Conservation (phyloP, 2,113 vertebrate genomes). For the Mola mola region DNA sequence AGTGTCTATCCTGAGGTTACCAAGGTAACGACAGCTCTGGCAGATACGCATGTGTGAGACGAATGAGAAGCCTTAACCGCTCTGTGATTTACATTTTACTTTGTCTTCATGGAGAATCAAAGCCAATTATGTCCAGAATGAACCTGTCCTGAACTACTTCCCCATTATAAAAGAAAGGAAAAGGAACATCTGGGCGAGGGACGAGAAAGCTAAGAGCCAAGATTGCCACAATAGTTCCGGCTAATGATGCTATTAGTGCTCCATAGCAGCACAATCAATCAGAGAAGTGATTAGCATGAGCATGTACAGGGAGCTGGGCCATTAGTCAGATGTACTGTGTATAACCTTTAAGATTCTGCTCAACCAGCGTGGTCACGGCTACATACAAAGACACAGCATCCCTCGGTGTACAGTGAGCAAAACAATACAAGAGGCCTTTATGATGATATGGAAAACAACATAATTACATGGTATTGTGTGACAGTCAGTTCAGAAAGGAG, state of each 20-base stretch:
- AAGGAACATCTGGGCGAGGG: conserved; percentile 40
- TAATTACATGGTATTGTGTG: neutral
- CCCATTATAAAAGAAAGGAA: conserved; percentile 44
- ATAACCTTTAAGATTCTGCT: conserved; percentile 64
- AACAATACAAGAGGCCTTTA: conserved; percentile 11
- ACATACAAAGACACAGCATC: neutral
- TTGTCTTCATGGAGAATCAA: conserved; percentile 29
- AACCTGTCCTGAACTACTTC: conserved; percentile 38
- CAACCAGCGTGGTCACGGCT: conserved; percentile 9
- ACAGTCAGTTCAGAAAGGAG: no score
- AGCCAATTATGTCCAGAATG: conserved; percentile 40
- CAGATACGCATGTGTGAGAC: neutral
- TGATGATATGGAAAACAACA: conserved; percentile 11
- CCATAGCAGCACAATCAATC: conserved; percentile 71
- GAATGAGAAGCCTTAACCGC: conserved; percentile 11
- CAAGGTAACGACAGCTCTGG: conserved; percentile 40
- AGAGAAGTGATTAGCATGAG: conserved; percentile 76
- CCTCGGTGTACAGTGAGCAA: neutral
- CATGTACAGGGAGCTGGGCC: conserved; percentile 63
- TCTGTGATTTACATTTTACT: neutral
- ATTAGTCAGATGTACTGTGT: conserved; percentile 70
- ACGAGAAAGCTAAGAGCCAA: conserved; percentile 54
- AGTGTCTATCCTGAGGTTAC: conserved; percentile 27
- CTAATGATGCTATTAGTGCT: conserved; percentile 78
- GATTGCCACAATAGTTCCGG: conserved; percentile 64